phyloP scores from a whole-genome alignment of 2,113 vertebrate species.

The Notarius lentiginosus region DNA sequence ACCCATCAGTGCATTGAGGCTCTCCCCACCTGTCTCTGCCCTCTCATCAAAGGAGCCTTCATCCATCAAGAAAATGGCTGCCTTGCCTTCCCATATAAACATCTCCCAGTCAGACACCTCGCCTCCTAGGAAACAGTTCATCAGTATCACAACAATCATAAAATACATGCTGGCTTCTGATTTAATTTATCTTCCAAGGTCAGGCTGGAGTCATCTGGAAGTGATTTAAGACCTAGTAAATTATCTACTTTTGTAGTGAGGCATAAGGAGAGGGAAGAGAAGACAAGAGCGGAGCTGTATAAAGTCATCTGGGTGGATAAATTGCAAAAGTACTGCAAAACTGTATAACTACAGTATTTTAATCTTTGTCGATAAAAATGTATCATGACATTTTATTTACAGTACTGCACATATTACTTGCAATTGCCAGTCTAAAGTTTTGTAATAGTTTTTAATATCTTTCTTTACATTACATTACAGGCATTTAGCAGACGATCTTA shows the following conservation, averaged over 20 bases:
- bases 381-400: background rate
- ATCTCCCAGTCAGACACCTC: conserved; percentile 41
- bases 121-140: conserved; percentile 54
- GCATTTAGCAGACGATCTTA: no score
- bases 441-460: background rate
- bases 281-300: background rate
- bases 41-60: conserved; percentile 2
- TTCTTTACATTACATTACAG: background rate
- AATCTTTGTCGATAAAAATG: background rate
- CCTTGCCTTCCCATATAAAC: conserved; percentile 43
- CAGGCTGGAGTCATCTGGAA: conserved; percentile 54
- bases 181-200: conserved; percentile 48
- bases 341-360: background rate
- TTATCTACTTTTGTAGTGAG: background rate
- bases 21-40: background rate
- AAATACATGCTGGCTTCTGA: conserved; percentile 49
- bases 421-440: background rate
- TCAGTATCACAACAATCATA: conserved; percentile 40
- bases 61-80: conserved; percentile 39
- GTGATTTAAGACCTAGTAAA: conserved; percentile 31
- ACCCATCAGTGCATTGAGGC: background rate
- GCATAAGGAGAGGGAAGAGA: background rate
- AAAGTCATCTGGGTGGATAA: background rate
- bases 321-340: background rate
- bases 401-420: background rate